Conservation (phyloP, 2,797 vertebrate species). For the Liasis olivaceus region DNA sequence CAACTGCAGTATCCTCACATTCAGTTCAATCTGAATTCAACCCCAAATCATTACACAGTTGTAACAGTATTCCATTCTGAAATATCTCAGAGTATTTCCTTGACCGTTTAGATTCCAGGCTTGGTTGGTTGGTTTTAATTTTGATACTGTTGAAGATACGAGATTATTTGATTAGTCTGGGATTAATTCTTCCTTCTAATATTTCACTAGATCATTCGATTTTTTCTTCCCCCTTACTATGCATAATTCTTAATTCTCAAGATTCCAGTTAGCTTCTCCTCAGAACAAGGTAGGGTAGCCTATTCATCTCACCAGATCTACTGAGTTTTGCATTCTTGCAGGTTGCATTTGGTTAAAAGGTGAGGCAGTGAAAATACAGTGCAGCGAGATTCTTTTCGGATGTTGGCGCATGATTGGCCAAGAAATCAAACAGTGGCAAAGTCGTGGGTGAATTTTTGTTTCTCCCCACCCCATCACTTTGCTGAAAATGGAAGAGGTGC, state of each 20-base stretch:
- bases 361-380: neutral
- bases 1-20: neutral
- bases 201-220: neutral
- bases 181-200: neutral
- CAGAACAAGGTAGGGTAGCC: neutral
- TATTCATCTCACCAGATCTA: neutral
- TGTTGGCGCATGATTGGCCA: conserved; percentile 41
- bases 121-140: neutral
- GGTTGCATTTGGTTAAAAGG: neutral
- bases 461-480: neutral
- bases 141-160: neutral
- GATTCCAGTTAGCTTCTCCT: neutral
- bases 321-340: neutral
- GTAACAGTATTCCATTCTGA: neutral
- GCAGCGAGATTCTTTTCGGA: conserved; percentile 42
- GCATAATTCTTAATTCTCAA: neutral
- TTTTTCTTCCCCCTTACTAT: neutral
- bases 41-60: neutral
- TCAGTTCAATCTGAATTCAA: neutral
- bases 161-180: neutral
- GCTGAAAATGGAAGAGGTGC: conserved; percentile 42
- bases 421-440: conserved; percentile 39
- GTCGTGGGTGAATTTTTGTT: neutral
- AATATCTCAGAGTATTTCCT: neutral
- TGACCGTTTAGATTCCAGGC: neutral